These are phyloP conservation scores for Pangasianodon gigas DNA, from an alignment of 2,113 vertebrate genomes.

Conservation along the genomic window DNA sequence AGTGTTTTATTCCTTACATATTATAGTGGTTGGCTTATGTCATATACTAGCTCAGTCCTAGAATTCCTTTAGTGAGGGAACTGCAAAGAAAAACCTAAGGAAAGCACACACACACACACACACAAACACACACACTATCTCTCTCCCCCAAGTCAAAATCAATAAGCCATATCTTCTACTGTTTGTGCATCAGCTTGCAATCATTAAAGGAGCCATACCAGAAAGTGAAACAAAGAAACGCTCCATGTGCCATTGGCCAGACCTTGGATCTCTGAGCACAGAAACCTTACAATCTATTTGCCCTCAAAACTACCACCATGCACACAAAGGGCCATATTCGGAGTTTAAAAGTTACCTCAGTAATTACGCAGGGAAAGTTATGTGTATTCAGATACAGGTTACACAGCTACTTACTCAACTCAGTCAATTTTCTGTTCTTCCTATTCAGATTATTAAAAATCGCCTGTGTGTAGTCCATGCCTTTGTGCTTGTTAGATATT, in stretches of 20 bases:
- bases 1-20: background rate
- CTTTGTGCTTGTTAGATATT: background rate
- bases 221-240: background rate
- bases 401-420: background rate
- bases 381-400: background rate
- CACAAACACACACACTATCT: background rate
- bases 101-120: background rate
- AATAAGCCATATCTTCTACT: slow-evolving; percentile 2
- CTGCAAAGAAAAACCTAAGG: background rate
- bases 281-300: background rate
- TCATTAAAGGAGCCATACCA: background rate
- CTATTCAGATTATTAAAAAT: background rate
- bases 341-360: background rate
- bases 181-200: background rate
- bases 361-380: background rate
- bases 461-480: background rate
- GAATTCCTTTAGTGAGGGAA: background rate
- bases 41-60: background rate
- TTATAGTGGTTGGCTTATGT: background rate
- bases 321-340: background rate
- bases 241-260: background rate
- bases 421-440: background rate
- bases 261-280: background rate
- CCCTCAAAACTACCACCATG: background rate
- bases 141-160: background rate